Evolutionary conservation across 2,888 invertebrate genomes (phyloP), one percentile per base, ranked within the genome.

Genomic region (Trichacis sp.): DNA sequence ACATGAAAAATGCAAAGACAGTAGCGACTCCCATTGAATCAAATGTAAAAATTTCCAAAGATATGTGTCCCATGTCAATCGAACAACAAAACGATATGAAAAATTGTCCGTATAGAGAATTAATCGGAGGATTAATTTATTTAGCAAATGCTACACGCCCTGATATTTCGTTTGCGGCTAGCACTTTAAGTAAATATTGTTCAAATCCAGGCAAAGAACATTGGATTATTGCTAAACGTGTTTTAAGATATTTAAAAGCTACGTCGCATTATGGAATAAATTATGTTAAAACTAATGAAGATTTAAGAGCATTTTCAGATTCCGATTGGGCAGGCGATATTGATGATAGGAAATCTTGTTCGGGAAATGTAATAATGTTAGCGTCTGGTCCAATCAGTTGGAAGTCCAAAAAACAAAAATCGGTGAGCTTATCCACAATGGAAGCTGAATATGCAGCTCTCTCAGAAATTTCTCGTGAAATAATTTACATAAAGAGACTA

Each of bases 61-160:
- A 64, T 18, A 60, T 54, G 42, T 2, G 52, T 11, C 61, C 60
- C 1, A 17, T 11, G 24, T 19, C 18, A 0, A 52, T 59, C 24
- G 61, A 62, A 6, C 63, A 68, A 46, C 45, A 33, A 24, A 2
- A 51, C 1, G 50, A 70, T 5, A 68, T 69, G 62, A 33, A 19
- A 33, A 49, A 48, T 30, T 11, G 36, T 30, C 71, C 72, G 1
- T 71, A 70, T 47, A 60, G 68, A 40, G 70, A 72, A 55, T 43
- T 72, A 17, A 12, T 71, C 0, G 72, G 73, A 0, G 55, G 64
- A 1, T 30, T 73, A 11, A 71, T 73, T 24, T 71, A 72, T 29
- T 48, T 74, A 29, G 55, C 70, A 63, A 24, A 24, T 24, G 24
- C 24, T 8, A 24, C 24, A 8, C 24, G 24, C 8, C 24, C 24